Percentiles rank a stretch among this genome's conserved stretches.
Conservation (phyloP, 2,797 vertebrate genomes). For the Gambusia yucatana region DNA sequence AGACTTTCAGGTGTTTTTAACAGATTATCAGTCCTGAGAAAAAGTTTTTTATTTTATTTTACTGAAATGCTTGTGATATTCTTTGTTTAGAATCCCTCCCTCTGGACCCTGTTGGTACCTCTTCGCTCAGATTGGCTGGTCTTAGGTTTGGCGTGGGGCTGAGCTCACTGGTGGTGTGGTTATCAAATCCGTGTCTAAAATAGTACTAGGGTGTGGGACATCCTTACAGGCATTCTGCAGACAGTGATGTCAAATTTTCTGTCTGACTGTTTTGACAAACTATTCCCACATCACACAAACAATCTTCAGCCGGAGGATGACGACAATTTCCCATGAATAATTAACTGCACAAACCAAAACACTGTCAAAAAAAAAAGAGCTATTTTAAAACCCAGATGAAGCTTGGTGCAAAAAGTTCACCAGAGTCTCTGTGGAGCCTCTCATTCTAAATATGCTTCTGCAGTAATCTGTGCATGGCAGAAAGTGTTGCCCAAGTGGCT, state of each 20-base stretch:
- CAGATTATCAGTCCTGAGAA: not conserved
- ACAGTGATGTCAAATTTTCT: constrained; percentile 1
- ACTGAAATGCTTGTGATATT: not conserved
- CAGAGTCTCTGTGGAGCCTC: constrained; percentile 50
- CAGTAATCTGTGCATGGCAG: constrained; percentile 28
- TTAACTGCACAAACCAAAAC: constrained; percentile 9
- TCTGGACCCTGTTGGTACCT: not conserved
- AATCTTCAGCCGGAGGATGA: constrained; percentile 1
- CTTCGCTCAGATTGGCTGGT: not conserved
- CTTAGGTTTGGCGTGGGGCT: not conserved
- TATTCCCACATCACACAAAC: constrained; percentile 2
- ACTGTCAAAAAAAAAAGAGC: not conserved
- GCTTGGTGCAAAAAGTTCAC: constrained; percentile 21
- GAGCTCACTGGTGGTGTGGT: not conserved
- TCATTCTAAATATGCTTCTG: constrained; percentile 42
- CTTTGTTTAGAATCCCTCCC: not conserved
- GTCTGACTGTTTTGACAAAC: not conserved
- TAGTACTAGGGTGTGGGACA: not conserved
- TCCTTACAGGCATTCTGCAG: not conserved
- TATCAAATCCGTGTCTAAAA: constrained; percentile 2
- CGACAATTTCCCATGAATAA: constrained; percentile 19
- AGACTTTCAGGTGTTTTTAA: not conserved
- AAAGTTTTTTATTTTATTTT: not conserved
- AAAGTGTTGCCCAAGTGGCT: constrained; percentile 50
- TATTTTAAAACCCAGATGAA: constrained; percentile 13